Evolutionary conservation across 2,888 invertebrate genomes (phyloP), one percentile per base, ranked within the genome.

Genomic region (Drosophila subquinaria): DNA sequence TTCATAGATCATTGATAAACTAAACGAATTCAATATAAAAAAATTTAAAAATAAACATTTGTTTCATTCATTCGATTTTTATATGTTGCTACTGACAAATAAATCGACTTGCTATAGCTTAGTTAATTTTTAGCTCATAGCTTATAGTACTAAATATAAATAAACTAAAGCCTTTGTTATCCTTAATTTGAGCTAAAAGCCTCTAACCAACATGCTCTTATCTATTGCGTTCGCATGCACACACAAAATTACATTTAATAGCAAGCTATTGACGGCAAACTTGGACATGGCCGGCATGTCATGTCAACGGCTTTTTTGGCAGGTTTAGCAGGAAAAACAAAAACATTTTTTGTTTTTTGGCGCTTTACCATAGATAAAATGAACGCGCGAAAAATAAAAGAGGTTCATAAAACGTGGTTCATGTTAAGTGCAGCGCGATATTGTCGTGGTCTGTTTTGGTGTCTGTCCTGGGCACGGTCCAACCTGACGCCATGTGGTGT

Each of bases 391-490:
- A 73, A 65, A 66, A 68, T 70, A 67, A 67, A 65, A 66, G 65
- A 56, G 40, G 23, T 52, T 30, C 72, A 80, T 87, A 77, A 84
- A 87, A 80, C 66, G 66, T 51, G 69, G 77, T 48, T 53, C 64
- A 71, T 73, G 74, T 83, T 82, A 85, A 88, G 82, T 76, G 79
- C 88, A 85, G 66, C 43, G 55, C 55, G 45, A 50, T 35, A 38
- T 53, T 51, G 64, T 75, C 79, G 66, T 35, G 62, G 62, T 69
- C 30, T 60, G 48, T 43, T 43, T 48, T 48, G 40, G 33, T 61
- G 33, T 66, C 20, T 57, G 52, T 67, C 50, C 50, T 20, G 55
- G 38, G 27, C 60, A 62, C 9, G 59, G n/a, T 35, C 51, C 36
- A 75, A 70, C 66, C 69, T 63, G 45, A 56, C 63, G 79, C 64